Conservation (phyloP, 2,797 vertebrate species). For the Pangasius mekongensis region DNA sequence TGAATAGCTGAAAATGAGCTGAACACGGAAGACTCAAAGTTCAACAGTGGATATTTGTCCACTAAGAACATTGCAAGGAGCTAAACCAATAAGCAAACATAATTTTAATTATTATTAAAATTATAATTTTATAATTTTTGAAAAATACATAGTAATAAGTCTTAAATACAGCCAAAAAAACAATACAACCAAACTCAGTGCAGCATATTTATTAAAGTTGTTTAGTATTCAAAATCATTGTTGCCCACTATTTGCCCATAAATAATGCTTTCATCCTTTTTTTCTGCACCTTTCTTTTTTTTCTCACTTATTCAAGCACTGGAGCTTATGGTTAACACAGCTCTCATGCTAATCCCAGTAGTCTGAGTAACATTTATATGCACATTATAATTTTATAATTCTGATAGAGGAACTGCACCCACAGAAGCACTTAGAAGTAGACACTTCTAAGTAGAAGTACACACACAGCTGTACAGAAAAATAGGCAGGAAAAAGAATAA, state of each 20-base stretch:
- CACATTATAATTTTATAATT: background rate
- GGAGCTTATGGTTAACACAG: conserved; percentile 15
- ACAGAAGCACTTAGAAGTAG: background rate
- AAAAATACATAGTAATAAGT: background rate
- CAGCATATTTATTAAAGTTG: background rate
- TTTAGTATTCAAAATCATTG: background rate
- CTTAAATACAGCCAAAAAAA: background rate
- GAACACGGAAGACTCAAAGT: background rate
- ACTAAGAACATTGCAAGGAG: background rate
- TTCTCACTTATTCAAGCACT: background rate
- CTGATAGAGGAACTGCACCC: background rate
- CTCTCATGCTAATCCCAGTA: background rate
- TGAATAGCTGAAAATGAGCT: background rate
- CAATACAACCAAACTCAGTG: background rate
- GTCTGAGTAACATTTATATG: background rate
- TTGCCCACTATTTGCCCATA: background rate
- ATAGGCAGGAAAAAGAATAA: background rate
- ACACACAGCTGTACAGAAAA: background rate
- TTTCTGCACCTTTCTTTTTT: background rate
- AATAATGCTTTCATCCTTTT: background rate
- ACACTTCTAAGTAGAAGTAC: background rate
- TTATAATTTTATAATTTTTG: background rate
- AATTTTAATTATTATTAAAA: too few relatives aligned
- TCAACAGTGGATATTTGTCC: background rate
- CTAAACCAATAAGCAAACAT: background rate